Conservation (phyloP, 2,888 invertebrate genomes). For the Erannis defoliaria region DNA sequence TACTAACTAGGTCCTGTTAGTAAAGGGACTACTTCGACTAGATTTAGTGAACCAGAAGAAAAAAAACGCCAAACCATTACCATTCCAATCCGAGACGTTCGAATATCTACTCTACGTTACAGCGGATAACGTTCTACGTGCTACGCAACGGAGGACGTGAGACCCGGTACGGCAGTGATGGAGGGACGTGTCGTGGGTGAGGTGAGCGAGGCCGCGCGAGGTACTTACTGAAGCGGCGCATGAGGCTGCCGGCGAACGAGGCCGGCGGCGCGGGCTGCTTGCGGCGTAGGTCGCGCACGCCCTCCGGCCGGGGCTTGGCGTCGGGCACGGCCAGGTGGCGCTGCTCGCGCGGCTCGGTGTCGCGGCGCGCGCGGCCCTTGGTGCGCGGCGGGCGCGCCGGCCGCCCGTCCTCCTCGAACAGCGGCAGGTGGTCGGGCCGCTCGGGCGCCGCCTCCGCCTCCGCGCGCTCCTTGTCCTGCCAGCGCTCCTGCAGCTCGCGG, state of each 20-base stretch:
- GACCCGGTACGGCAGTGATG: slow-evolving; percentile 53
- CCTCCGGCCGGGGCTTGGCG: slow-evolving; percentile 88
- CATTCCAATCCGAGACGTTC: slow-evolving; percentile 73
- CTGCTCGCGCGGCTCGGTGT: slow-evolving; percentile 85
- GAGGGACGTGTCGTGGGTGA: slow-evolving; percentile 39
- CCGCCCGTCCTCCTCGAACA: slow-evolving; percentile 70
- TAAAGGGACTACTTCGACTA: slow-evolving; percentile 66
- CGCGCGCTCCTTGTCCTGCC: slow-evolving; percentile 70
- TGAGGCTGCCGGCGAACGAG: slow-evolving; percentile 91
- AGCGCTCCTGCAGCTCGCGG: slow-evolving; percentile 77
- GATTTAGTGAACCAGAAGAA: slow-evolving; percentile 67
- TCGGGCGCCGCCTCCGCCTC: slow-evolving; percentile 51
- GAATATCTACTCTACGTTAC: slow-evolving; percentile 74
- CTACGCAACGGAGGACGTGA: slow-evolving; percentile 57
- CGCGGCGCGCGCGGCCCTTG: slow-evolving; percentile 55
- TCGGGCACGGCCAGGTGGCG: slow-evolving; percentile 90
- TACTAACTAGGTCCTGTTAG: slow-evolving; percentile 63
- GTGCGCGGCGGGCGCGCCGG: slow-evolving; percentile 76
- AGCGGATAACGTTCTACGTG: slow-evolving; percentile 63
- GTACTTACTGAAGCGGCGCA: slow-evolving; percentile 96
- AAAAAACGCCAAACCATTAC: slow-evolving; percentile 77
- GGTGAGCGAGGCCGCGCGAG: slow-evolving; percentile 43
- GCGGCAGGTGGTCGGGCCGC: slow-evolving; percentile 89
- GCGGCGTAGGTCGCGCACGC: slow-evolving; percentile 71
- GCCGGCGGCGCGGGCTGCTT: slow-evolving; percentile 76